Evolutionary conservation across 2,797 vertebrate genomes (phyloP), one percentile per base, ranked within the genome.

Genomic region (Lacerta bilineata): DNA sequence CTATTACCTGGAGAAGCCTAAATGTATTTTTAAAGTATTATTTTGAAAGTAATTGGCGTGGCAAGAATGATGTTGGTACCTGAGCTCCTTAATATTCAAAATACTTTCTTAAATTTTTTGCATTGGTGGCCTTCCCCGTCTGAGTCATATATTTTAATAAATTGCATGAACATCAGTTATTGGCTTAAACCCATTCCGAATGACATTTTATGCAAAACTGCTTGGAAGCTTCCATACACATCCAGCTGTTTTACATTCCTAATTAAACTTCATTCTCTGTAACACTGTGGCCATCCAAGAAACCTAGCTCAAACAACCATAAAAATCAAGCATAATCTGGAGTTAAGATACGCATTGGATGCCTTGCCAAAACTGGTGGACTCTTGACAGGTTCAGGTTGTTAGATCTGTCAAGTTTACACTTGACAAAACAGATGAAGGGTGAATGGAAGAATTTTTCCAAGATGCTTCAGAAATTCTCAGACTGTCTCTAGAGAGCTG

Each of bases 351-450:
- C 61, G 86, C 75, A 23, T 89, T 93, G 68, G 0, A 66, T 3
- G 85, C 90, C 87, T 1, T 92, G 89, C 95, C 90, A 90, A 64
- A 92, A 92, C 83, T 10, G 39, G 46, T 93, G 83, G 89, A 39
- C 20, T 39, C 20, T 84, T 84, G 29, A 59, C 27, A 64, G 55
- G 20, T 64, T 84, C 33, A 13, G 23, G 39, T 88, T 93, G 69
- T 84, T 80, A 84, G 69, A 69, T 87, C 83, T 89, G 80, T 86
- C 83, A 1, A 55, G 92, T 95, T 91, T 85, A 68, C 23, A 66
- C 85, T 94, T 92, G 92, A 94, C 86, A n/a, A n/a, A 74, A 50
- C 89, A 92, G 84, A 39, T 90, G 84, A 94, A 90, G 78, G 50
- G 20, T 93, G 85, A 91, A 89, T 80, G 81, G 85, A 77, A 92